phyloP scores from a whole-genome alignment of 2,797 vertebrate genomes.

The Cyprinodon diabolis region DNA sequence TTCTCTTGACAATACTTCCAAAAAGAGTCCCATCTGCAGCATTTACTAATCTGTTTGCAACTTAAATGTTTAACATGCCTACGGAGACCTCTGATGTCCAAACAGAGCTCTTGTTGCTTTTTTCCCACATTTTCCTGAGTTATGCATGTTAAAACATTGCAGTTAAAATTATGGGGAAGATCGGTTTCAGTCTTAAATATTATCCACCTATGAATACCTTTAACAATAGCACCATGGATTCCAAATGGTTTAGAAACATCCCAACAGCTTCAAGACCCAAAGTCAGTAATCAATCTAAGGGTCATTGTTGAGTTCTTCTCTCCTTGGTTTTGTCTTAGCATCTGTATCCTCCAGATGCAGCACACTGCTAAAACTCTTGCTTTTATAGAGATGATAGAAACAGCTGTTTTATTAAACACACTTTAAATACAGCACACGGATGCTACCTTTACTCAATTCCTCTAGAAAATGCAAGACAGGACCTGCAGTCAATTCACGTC shows the following conservation, averaged over 20 bases:
- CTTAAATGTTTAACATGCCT: too few relatives aligned
- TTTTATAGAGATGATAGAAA: not conserved
- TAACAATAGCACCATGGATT: not conserved
- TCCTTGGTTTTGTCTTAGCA: not conserved
- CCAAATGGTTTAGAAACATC: not conserved
- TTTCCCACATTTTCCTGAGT: too few relatives aligned
- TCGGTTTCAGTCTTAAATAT: not conserved
- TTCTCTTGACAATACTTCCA: too few relatives aligned
- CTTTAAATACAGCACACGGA: not conserved
- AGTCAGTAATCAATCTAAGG: not conserved
- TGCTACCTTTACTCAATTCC: not conserved
- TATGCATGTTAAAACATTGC: not conserved
- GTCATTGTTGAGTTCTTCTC: not conserved
- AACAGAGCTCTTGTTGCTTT: too few relatives aligned
- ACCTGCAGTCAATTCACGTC: not conserved
- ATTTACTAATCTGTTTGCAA: too few relatives aligned
- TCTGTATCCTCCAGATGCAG: not conserved
- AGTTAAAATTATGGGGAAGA: not conserved
- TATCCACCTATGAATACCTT: not conserved
- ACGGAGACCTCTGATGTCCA: too few relatives aligned
- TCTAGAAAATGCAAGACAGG: not conserved
- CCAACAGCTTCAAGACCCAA: not conserved
- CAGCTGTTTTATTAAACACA: not conserved
- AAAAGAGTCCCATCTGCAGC: too few relatives aligned
- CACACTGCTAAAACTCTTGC: not conserved